Conservation (phyloP, 1,140 invertebrate species). For the Zophobas atratus region DNA sequence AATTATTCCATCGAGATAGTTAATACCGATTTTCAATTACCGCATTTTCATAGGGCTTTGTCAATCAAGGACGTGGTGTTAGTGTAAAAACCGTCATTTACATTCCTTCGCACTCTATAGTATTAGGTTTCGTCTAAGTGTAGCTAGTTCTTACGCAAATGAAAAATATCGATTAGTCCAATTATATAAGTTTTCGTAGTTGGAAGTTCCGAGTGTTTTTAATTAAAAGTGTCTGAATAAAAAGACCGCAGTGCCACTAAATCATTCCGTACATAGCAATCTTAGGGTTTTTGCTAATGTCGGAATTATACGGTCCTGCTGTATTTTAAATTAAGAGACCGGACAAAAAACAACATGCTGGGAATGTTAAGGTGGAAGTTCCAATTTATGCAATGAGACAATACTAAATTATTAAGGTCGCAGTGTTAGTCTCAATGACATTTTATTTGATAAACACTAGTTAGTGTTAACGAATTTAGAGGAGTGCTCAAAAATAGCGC, state of each 20-base stretch:
- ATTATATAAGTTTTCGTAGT: not conserved
- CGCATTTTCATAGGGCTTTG: not conserved
- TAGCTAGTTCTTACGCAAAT: slow-evolving; percentile 15
- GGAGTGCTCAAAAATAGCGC: too few species aligned
- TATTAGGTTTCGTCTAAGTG: not conserved
- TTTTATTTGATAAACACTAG: slow-evolving; percentile 26
- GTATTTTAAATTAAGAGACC: slow-evolving; percentile 17
- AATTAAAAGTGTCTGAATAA: not conserved
- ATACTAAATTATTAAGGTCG: slow-evolving; percentile 12
- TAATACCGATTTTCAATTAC: not conserved
- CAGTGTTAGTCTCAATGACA: slow-evolving; percentile 21
- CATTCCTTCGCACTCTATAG: too few species aligned
- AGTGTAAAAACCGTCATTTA: too few species aligned
- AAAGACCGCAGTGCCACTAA: not conserved
- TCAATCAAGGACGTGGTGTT: too few species aligned
- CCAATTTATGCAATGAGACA: slow-evolving; percentile 33
- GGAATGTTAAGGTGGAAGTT: slow-evolving; percentile 8
- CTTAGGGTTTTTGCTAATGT: not conserved
- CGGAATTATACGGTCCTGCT: not conserved
- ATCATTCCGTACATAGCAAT: slow-evolving; percentile 16
- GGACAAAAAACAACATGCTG: not conserved
- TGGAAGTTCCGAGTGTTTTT: not conserved
- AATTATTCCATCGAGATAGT: not conserved
- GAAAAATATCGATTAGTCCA: slow-evolving; percentile 7
- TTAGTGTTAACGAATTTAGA: not conserved